Evolutionary conservation across 1,140 invertebrate genomes (phyloP), one percentile per base, ranked within the genome.

Genomic region (Nasonia vitripennis): DNA sequence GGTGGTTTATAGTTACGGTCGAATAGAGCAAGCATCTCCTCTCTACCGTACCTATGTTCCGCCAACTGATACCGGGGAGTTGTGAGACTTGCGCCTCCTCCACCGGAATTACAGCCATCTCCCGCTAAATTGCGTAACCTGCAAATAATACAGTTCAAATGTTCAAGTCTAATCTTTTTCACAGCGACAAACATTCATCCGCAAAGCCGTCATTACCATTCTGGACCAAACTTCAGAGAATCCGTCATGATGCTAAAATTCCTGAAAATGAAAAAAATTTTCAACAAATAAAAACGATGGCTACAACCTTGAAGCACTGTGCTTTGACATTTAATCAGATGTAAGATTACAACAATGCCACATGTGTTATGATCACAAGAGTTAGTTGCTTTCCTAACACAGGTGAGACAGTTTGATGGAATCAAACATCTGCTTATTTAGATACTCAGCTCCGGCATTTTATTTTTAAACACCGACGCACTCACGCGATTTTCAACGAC

Each of bases 1-100:
- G 96, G 96, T 81, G 96, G 93, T 89, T 94, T 94, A 81, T 94
- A 93, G 89, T 94, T 94, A 88, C 95, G 95, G 88, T 97, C 95
- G 90, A 96, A 98, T 51, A 98, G 91, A 70, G 97, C 96, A 84
- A 98, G 92, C 97, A 98, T 98, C 90, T 98, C 97, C 93, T 98
- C 97, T 87, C 97, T 94, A 45, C 97, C 97, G 89, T 98, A 98
- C 85, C 95, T 94, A 94, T 96, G 95, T 87, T 97, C 96, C 88
- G 96, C 96, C 81, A 96, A 92, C 91, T 97, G 94, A 91, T 95
- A 95, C 62, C 93, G 93, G 84, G 92, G 94, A 83, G 90, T 90
- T 87, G 89, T 91, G 86, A 92, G 89, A 87, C 90, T 92, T 74
- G 91, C 91, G 83, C 90, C 92, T 79, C 94, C 93, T 86, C 92